Percentiles rank a stretch among this genome's conserved stretches.
Evolutionary conservation across 2,888 invertebrate genomes (phyloP).

Genomic region (Dysmachus trigonus): DNA sequence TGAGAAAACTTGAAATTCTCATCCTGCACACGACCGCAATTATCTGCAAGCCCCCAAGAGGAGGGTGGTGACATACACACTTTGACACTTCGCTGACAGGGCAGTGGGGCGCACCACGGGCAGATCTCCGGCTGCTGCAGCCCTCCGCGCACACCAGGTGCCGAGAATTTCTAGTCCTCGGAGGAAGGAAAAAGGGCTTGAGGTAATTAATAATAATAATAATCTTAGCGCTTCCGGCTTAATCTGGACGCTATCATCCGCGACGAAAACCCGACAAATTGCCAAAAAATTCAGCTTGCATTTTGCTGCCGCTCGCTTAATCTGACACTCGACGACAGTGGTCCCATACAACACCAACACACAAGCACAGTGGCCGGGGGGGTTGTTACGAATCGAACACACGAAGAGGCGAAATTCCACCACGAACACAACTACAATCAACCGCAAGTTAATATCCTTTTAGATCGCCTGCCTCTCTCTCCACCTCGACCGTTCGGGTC

Average conservation of each 20-base stretch:
- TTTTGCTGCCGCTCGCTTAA: constrained; percentile 19
- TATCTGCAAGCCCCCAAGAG: constrained; percentile 30
- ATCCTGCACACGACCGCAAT: constrained; percentile 12
- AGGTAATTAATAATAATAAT: no score
- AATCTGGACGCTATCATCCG: background rate
- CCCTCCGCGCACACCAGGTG: background rate
- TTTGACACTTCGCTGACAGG: constrained; percentile 25
- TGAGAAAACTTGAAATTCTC: background rate
- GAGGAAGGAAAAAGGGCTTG: background rate
- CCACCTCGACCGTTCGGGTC: background rate
- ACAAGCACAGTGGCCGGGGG: background rate
- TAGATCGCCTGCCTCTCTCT: background rate
- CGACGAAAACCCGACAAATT: background rate
- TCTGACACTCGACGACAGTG: background rate
- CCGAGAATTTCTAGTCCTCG: background rate
- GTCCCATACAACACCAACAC: background rate
- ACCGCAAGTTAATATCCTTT: constrained; percentile 25
- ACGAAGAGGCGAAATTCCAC: constrained; percentile 16
- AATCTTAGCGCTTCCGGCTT: background rate
- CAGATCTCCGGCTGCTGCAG: background rate
- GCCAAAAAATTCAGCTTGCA: constrained; percentile 32
- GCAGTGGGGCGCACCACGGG: background rate
- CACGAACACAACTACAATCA: background rate
- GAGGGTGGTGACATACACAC: constrained; percentile 31
- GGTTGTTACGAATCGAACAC: background rate